Evolutionary conservation across 2,113 vertebrate species (phyloP), one percentile per base, ranked within the genome.

Genomic region (Menura novaehollandiae): DNA sequence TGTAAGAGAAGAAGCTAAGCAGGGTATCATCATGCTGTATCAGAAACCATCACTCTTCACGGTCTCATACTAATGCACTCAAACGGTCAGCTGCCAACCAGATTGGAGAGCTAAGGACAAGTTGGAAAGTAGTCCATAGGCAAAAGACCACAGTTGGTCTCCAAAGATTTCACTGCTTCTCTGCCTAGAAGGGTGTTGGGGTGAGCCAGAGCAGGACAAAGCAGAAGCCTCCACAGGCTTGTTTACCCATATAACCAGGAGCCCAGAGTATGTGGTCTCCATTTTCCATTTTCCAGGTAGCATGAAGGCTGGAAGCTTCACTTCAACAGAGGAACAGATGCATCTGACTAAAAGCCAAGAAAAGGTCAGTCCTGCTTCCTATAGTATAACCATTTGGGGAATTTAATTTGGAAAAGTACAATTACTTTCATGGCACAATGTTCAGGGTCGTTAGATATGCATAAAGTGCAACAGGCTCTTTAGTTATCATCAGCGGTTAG

Each of bases 141-240:
- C 37, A 78, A 71, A 77, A 71, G 39, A 22, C 10, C 14, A n/a
- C 43, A 74, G 10, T 5, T 84, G 11, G 9, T 59, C 15, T 91
- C 33, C 24, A 41, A 67, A 89, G 43, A 68, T 85, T 72, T 91
- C 10, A 6, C 27, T 66, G 20, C 53, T 89, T 69, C 32, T 62
- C 37, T 74, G 39, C 33, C 39, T 75, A 27, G 10, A 56, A 56
- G 11, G 3, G 2, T 1, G 3, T 4, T 4, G 1, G 16, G 14
- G 15, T 82, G 35, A 75, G 18, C 27, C 7, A 68, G 11, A 78
- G 33, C 21, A 72, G 27, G 47, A 15, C 51, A 81, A 74, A 37
- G 27, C 41, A 91, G 59, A 69, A 62, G 16, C 33, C 43, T 94
- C 13, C 11, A 49, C 3, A 8, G 23, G 7, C 22, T 71, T 77